Conservation (phyloP, 2,113 vertebrate genomes). For the Trochalopteron elliotii region DNA sequence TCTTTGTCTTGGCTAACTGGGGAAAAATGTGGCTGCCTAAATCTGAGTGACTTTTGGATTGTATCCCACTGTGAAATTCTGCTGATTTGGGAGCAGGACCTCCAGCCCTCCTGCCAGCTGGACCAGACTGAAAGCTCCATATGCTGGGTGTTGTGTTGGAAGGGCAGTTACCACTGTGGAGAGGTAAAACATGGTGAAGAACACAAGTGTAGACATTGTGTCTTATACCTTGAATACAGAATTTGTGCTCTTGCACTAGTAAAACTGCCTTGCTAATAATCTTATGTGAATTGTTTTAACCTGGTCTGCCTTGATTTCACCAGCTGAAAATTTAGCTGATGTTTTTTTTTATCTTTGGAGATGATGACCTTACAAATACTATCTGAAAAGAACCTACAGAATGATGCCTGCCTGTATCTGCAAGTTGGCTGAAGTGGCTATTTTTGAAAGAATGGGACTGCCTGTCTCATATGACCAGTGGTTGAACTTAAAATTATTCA, state of each 20-base stretch:
- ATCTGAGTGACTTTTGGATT: not conserved
- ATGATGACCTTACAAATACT: not conserved
- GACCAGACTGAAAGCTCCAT: not conserved
- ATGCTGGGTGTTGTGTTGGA: not conserved
- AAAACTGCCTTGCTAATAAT: not conserved
- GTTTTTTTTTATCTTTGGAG: not conserved
- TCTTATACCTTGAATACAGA: not conserved
- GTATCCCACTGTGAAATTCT: not conserved
- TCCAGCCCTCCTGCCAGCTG: not conserved
- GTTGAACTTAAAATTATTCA: not conserved
- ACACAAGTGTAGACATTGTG: not conserved
- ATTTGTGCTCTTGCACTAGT: not conserved
- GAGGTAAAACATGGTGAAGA: not conserved
- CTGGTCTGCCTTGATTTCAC: not conserved
- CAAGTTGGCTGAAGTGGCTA: not conserved
- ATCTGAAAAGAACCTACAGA: not conserved
- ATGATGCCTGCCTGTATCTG: not conserved
- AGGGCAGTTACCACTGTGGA: not conserved
- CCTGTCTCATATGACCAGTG: not conserved
- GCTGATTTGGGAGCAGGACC: not conserved
- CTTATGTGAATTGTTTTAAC: not conserved
- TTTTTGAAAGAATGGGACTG: not conserved
- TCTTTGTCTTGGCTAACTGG: not conserved
- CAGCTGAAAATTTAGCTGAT: not conserved
- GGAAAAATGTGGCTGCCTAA: not conserved